Conservation (phyloP, 2,113 vertebrate genomes). For the Nansenia antarctica region DNA sequence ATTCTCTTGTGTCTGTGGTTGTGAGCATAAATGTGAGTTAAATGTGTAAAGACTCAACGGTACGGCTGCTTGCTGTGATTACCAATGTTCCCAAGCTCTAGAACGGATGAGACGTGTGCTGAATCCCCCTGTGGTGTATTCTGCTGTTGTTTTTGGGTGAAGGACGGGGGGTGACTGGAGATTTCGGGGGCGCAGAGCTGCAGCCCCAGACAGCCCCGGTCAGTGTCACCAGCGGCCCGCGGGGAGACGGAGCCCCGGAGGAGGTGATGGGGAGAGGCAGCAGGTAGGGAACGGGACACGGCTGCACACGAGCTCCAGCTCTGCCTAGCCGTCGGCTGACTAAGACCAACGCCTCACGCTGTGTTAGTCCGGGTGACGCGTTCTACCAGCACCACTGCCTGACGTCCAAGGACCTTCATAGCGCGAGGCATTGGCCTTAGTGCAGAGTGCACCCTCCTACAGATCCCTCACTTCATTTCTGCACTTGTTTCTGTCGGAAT, state of each 20-base stretch:
- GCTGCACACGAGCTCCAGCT: neutral
- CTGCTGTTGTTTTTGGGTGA: slow-evolving; percentile 21
- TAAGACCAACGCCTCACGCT: neutral
- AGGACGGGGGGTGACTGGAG: slow-evolving; percentile 64
- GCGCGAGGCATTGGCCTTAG: neutral
- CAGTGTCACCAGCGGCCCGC: slow-evolving; percentile 20
- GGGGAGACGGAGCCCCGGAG: slow-evolving; percentile 48
- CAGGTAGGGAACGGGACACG: slow-evolving; percentile 40
- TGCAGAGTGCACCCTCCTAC: neutral
- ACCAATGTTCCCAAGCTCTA: neutral
- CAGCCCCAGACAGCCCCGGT: slow-evolving; percentile 31
- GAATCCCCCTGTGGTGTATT: neutral
- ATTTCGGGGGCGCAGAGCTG: slow-evolving; percentile 28
- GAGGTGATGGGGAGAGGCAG: slow-evolving; percentile 44
- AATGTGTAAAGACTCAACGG: too few species aligned
- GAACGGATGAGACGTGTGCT: neutral
- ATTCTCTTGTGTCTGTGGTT: too few species aligned
- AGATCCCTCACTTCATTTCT: neutral
- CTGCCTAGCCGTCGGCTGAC: neutral
- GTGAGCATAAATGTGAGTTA: too few species aligned
- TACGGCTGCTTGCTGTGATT: neutral
- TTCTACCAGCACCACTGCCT: too few species aligned
- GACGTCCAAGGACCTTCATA: neutral
- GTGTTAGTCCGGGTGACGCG: too few species aligned
- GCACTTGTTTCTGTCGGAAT: too few species aligned